Evolutionary conservation across 2,113 vertebrate species (phyloP).

Genomic region (Pteronura brasiliensis): DNA sequence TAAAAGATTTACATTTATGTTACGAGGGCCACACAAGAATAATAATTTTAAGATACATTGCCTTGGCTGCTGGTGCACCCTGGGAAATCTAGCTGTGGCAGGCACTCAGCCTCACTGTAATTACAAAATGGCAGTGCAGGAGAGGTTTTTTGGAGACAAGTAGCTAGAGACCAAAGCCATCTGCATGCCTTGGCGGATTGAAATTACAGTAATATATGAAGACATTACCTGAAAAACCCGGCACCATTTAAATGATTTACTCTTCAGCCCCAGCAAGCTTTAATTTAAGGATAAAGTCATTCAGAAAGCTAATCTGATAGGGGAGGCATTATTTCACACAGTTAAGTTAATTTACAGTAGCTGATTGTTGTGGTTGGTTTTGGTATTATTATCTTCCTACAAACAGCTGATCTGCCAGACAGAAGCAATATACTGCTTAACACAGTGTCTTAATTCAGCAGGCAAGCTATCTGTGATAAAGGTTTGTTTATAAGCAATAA

Average conservation of each 20-base stretch:
- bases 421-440: slow-evolving; percentile 88
- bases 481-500: slow-evolving; percentile 89
- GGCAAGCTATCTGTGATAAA: slow-evolving; percentile 86
- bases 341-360: slow-evolving; percentile 91
- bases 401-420: slow-evolving; percentile 88
- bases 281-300: slow-evolving; percentile 92
- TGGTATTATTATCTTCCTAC: slow-evolving; percentile 88
- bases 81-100: slow-evolving; percentile 85
- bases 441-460: slow-evolving; percentile 87
- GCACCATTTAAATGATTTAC: slow-evolving; percentile 89
- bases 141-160: slow-evolving; percentile 83
- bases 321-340: slow-evolving; percentile 88
- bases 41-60: slow-evolving; percentile 88
- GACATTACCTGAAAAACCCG: slow-evolving; percentile 89
- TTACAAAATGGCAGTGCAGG: slow-evolving; percentile 86
- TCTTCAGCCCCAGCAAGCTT: slow-evolving; percentile 87
- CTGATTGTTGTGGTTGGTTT: slow-evolving; percentile 88
- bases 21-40: slow-evolving; percentile 88
- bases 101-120: slow-evolving; percentile 83
- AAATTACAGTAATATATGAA: slow-evolving; percentile 91
- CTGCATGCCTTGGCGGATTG: slow-evolving; percentile 87
- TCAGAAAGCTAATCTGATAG: slow-evolving; percentile 89
- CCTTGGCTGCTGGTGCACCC: slow-evolving; percentile 83
- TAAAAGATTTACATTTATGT: slow-evolving; percentile 91
- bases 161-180: slow-evolving; percentile 84